Percentiles rank a stretch among this genome's conserved stretches.
Evolutionary conservation across 1,140 invertebrate genomes (phyloP).

Genomic region (Ectropis grisescens): DNA sequence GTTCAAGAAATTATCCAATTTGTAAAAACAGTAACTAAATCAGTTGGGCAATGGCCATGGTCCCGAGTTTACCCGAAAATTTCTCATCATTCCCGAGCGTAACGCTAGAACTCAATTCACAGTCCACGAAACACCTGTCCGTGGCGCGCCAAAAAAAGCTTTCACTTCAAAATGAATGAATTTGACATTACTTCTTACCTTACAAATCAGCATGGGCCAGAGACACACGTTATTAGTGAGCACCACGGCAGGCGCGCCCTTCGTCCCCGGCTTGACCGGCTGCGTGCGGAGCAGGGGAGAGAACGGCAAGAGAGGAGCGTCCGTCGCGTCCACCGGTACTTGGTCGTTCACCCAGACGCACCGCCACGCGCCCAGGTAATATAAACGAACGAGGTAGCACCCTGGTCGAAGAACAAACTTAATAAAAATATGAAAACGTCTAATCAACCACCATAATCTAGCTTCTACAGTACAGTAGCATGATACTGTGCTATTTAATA

Average conservation of each 20-base stretch:
- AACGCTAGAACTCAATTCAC: no score
- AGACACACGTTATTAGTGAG: conserved; percentile 24
- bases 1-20: no score
- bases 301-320: conserved; percentile 42
- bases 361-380: conserved; percentile 49
- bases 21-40: no score
- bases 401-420: conserved; percentile 21
- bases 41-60: no score
- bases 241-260: conserved; percentile 14
- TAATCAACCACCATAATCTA: no score
- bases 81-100: no score
- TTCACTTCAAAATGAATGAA: no score
- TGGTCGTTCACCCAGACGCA: conserved; percentile 56
- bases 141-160: no score
- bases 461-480: not conserved
- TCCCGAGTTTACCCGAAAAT: no score
- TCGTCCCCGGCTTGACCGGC: conserved; percentile 13
- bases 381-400: conserved; percentile 52
- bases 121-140: no score
- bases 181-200: no score
- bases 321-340: conserved; percentile 44
- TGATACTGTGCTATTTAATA: not conserved
- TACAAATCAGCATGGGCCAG: conserved; percentile 50
- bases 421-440: no score
- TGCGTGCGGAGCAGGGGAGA: conserved; percentile 25